phyloP scores from a whole-genome alignment of 1,140 invertebrate species.

The Drosophila kurseongensis region DNA sequence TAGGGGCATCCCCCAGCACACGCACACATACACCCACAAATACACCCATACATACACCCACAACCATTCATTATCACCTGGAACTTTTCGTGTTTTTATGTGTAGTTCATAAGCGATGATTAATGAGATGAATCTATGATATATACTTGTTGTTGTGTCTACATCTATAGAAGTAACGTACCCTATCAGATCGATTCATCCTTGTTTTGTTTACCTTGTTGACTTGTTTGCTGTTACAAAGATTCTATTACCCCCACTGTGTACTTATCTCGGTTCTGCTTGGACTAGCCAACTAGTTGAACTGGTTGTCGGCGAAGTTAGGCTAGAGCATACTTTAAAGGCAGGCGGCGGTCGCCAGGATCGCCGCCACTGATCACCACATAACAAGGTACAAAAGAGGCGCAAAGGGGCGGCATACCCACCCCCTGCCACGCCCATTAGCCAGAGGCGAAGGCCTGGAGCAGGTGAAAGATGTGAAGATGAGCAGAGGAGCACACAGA shows the following conservation, averaged over 20 bases:
- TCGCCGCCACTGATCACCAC: constrained; percentile 61
- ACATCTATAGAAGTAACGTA: constrained; percentile 40
- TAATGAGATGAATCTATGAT: constrained; percentile 17
- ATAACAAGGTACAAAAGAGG: constrained; percentile 69
- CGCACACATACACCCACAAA: constrained; percentile 11
- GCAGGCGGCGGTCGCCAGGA: constrained; percentile 15
- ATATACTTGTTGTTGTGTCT: constrained; percentile 76
- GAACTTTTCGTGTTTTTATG: constrained; percentile 47
- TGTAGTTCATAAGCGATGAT: constrained; percentile 42
- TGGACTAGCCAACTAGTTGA: constrained; percentile 63
- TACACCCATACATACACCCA: no score
- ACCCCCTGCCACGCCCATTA: constrained; percentile 18
- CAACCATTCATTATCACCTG: constrained; percentile 25
- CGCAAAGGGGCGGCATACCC: constrained; percentile 24
- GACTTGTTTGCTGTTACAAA: constrained; percentile 50
- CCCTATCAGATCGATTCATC: constrained; percentile 30
- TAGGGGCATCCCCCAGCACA: constrained; percentile 22
- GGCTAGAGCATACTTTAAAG: constrained; percentile 48
- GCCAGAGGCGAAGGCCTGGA: constrained; percentile 48
- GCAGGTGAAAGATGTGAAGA: constrained; percentile 60
- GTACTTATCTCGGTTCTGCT: constrained; percentile 62
- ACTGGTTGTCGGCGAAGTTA: constrained; percentile 67
- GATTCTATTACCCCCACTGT: constrained; percentile 36
- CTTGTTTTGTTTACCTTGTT: constrained; percentile 63
- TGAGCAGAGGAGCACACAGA: constrained; percentile 29